Evolutionary conservation across 1,140 invertebrate genomes (phyloP).

Genomic region (Cotesia vestalis): DNA sequence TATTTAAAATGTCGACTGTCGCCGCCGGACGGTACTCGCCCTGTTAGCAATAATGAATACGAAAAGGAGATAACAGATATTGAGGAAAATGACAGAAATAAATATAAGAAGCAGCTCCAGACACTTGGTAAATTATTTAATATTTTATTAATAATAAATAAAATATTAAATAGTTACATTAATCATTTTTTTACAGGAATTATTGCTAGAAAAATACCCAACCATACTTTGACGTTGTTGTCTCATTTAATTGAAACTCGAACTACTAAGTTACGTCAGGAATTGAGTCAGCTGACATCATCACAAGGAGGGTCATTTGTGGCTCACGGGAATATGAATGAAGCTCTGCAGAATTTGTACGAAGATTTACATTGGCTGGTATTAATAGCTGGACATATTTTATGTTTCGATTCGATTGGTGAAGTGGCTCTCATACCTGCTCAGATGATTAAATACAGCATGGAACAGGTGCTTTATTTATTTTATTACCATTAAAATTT

Average conservation of each 20-base stretch:
- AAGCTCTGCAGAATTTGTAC: slow-evolving; percentile 71
- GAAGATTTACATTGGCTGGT: slow-evolving; percentile 92
- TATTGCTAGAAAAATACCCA: slow-evolving; percentile 65
- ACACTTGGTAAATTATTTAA: slow-evolving; percentile 67
- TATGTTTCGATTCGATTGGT: slow-evolving; percentile 77
- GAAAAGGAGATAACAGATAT: slow-evolving; percentile 73
- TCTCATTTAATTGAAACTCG: slow-evolving; percentile 72
- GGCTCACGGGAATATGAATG: slow-evolving; percentile 43
- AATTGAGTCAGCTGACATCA: slow-evolving; percentile 73
- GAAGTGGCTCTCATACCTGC: slow-evolving; percentile 81
- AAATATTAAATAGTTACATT: too few relatives aligned
- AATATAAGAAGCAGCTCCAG: slow-evolving; percentile 76
- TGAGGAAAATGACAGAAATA: slow-evolving; percentile 76
- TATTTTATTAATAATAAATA: too few relatives aligned
- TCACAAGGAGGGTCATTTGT: slow-evolving; percentile 64
- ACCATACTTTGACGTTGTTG: slow-evolving; percentile 69
- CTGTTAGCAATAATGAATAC: slow-evolving; percentile 57
- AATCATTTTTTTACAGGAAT: slow-evolving; percentile 45
- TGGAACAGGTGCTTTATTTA: slow-evolving; percentile 62
- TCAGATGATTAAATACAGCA: slow-evolving; percentile 78
- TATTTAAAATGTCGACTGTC: slow-evolving; percentile 85
- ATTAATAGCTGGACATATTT: slow-evolving; percentile 79
- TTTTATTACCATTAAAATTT: not conserved
- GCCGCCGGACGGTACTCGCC: slow-evolving; percentile 80
- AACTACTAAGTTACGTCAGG: slow-evolving; percentile 70